Percentiles rank a stretch among this genome's conserved stretches.
phyloP scores from a whole-genome alignment of 2,888 invertebrate genomes.

The Agriopis marginaria region DNA sequence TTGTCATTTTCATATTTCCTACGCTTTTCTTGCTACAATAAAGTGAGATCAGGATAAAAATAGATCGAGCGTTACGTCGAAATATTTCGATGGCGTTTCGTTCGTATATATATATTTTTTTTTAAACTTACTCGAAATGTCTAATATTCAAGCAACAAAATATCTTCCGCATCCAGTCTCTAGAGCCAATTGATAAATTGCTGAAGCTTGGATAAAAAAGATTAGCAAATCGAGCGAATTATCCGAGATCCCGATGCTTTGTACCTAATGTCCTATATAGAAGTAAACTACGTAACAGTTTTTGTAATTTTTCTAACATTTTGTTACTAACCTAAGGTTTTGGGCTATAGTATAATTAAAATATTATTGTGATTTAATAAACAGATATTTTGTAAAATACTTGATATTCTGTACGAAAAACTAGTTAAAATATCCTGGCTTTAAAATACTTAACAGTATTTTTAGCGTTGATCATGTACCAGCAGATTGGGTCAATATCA shows the following conservation, averaged over 20 bases:
- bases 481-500: no score
- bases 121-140: background rate
- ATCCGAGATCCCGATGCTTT: constrained; percentile 39
- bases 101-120: constrained; percentile 1
- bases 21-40: background rate
- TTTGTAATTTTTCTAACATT: constrained; percentile 6
- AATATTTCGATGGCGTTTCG: background rate
- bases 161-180: constrained; percentile 31
- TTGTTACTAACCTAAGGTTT: background rate
- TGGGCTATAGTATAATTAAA: no score
- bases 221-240: constrained; percentile 50
- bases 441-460: no score
- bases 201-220: constrained; percentile 46
- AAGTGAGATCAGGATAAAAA: background rate
- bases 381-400: no score
- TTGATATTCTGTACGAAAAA: background rate
- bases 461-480: no score
- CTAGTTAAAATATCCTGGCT: background rate
- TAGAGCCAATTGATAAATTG: constrained; percentile 47
- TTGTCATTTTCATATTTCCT: background rate
- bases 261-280: constrained; percentile 39
- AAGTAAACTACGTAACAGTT: constrained; percentile 32
- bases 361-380: no score
- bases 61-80: background rate
- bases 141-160: constrained; percentile 30